A percentile compares a stretch with the other conserved stretches of the same genome.
Evolutionary conservation across 2,888 invertebrate genomes (phyloP).

Genomic region (Pelosia muscerda): DNA sequence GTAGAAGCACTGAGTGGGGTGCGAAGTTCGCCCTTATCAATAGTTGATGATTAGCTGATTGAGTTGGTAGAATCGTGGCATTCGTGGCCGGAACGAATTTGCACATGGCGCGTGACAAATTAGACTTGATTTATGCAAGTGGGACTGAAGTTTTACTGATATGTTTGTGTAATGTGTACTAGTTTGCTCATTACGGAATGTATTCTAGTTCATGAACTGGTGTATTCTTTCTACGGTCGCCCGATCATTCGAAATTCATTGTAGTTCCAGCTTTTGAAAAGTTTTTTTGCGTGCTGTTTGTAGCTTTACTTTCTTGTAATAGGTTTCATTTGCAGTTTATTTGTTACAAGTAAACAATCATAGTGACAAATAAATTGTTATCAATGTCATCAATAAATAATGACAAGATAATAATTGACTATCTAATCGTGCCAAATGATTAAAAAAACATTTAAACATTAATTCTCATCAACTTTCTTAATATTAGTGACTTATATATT

Average conservation of each 20-base stretch:
- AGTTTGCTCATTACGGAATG: constrained; percentile 12
- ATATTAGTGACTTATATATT: no score
- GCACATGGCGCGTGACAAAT: constrained; percentile 67
- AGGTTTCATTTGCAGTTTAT: neutral
- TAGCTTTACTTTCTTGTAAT: neutral
- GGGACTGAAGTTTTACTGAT: constrained; percentile 18
- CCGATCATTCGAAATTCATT: neutral
- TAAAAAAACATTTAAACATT: no score
- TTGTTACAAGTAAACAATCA: neutral
- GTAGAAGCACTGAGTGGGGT: constrained; percentile 23
- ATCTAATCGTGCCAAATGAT: no score
- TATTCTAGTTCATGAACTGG: constrained; percentile 6
- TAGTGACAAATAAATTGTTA: neutral
- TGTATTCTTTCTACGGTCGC: neutral
- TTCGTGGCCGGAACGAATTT: constrained; percentile 68
- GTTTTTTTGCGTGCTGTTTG: neutral
- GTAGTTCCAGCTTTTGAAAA: neutral
- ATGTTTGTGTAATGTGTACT: constrained; percentile 20
- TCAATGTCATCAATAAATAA: no score
- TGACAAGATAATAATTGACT: no score
- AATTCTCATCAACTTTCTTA: no score
- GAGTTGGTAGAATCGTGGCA: constrained; percentile 57
- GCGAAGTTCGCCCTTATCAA: constrained; percentile 59
- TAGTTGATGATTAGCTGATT: constrained; percentile 58
- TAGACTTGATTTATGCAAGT: constrained; percentile 58